phyloP scores from a whole-genome alignment of 2,797 vertebrate species.

The Enteromius thamalakanensis region DNA sequence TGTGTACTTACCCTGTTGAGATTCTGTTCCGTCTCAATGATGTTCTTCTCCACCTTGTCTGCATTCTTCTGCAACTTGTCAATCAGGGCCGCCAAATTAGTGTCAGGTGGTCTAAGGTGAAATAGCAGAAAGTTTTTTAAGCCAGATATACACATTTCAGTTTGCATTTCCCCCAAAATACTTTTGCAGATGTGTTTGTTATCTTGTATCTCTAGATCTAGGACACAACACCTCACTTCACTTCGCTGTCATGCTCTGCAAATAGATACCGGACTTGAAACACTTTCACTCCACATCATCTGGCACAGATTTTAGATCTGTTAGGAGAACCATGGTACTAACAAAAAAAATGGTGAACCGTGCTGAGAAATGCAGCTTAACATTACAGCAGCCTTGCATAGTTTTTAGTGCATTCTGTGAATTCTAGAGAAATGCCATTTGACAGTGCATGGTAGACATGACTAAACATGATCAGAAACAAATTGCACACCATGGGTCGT shows the following conservation, averaged over 20 bases:
- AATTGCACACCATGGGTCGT: background rate
- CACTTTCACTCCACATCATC: slow-evolving; percentile 27
- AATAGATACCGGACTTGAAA: slow-evolving; percentile 23
- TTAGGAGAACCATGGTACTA: background rate
- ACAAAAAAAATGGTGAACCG: background rate
- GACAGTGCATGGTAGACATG: slow-evolving; percentile 3
- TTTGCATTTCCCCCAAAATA: background rate
- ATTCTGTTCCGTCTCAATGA: slow-evolving; percentile 88
- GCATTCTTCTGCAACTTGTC: slow-evolving; percentile 95
- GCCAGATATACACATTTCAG: background rate
- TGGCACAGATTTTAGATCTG: slow-evolving; percentile 2
- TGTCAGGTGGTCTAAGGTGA: slow-evolving; percentile 52
- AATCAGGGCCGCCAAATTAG: slow-evolving; percentile 83
- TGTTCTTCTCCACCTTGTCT: slow-evolving; percentile 94
- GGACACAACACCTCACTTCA: slow-evolving; percentile 14
- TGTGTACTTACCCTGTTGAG: slow-evolving; percentile 83
- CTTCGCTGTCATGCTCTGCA: slow-evolving; percentile 1
- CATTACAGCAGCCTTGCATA: background rate
- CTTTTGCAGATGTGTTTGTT: background rate
- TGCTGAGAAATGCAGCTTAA: background rate
- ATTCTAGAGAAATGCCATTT: background rate
- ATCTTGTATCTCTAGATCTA: slow-evolving; percentile 4
- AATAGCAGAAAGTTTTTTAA: background rate
- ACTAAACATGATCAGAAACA: slow-evolving; percentile 41
- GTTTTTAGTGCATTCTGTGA: background rate